Base-by-base conservation (phyloP, 1,140 invertebrate species). In the Heterodera schachtii region DNA sequence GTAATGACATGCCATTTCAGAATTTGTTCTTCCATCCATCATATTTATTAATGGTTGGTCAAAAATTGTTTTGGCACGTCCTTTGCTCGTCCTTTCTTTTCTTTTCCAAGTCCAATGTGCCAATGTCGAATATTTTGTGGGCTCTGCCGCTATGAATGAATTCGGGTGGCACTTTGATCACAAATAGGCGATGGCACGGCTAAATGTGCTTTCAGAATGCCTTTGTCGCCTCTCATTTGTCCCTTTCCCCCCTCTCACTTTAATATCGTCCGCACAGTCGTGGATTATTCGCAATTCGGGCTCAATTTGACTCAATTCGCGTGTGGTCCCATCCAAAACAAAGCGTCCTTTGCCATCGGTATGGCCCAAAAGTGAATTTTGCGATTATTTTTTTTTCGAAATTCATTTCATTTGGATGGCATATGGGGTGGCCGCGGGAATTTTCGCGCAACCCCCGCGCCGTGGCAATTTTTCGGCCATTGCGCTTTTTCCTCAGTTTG, bases 91-190 rank as follows among this genome's bases (percentile, higher is more conserved):
- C 69, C 69, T 71, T 2, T 71, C 41, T 8, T 19, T 46, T 41
- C 41, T 78, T 64, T 6, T 73, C 71, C 13, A 82, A 43, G 44
- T 82, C 79, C 21, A 82, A 44, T 31, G 57, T 44, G 49, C 81
- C 81, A 47, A 82, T 73, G 71, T 83, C 82, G 47, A 69, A 83
- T 31, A 64, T 52, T 57, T 84, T 78, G 66, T 84, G 43, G 11
- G 47, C 82, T 46, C 60, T 84, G 16, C 82, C 82, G 69, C 75
- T n/a, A 31, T 83, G 83, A 71, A 83, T 83, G 73, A 52, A 83
- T 19, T 83, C 73, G 3, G 49, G 21, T 1, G 73, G 44, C 46
- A 83, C 73, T 66, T 69, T 47, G 31, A 75, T 69, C 19, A 83
- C 77, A 49, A 81, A 41, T 16, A 66, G 21, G 21, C 82, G 84